Percentiles rank a stretch among this genome's conserved stretches.
Evolutionary conservation across 2,797 vertebrate genomes (phyloP).

Genomic region (Emys orbicularis): DNA sequence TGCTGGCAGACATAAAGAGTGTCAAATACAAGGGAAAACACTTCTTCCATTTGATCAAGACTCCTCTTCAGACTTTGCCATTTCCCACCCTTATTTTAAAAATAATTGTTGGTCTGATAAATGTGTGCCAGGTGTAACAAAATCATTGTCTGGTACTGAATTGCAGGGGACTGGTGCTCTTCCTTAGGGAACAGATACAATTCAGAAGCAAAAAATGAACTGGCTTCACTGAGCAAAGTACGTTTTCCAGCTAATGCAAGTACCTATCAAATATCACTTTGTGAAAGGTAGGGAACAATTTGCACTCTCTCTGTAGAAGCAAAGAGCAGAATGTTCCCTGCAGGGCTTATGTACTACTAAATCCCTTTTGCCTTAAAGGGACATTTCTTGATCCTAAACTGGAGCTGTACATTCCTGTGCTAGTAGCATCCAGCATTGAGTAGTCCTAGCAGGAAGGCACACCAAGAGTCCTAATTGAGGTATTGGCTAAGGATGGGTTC

Average conservation of each 20-base stretch:
- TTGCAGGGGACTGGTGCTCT: slow-evolving; percentile 44
- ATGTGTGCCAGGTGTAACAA: slow-evolving; percentile 52
- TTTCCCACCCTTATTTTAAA: slow-evolving; percentile 69
- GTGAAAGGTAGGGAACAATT: slow-evolving; percentile 52
- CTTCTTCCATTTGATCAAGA: slow-evolving; percentile 66
- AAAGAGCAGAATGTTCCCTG: slow-evolving; percentile 60
- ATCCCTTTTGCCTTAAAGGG: slow-evolving; percentile 75
- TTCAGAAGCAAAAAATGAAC: slow-evolving; percentile 62
- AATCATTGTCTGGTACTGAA: slow-evolving; percentile 48
- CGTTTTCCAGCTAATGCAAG: slow-evolving; percentile 72
- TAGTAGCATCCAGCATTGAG: not conserved
- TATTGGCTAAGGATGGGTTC: slow-evolving; percentile 16
- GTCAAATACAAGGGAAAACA: not conserved
- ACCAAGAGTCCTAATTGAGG: not conserved
- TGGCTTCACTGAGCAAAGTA: slow-evolving; percentile 74
- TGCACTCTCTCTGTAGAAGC: slow-evolving; percentile 16
- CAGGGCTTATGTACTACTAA: slow-evolving; percentile 59
- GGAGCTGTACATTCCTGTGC: not conserved
- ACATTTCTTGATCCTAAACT: slow-evolving; percentile 56
- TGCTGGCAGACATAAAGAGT: slow-evolving; percentile 50
- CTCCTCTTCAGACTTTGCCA: slow-evolving; percentile 60
- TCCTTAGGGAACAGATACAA: slow-evolving; percentile 41
- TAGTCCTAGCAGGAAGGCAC: slow-evolving; percentile 19
- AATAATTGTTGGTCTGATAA: slow-evolving; percentile 72
- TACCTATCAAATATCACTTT: slow-evolving; percentile 72